Evolutionary conservation across 2,797 vertebrate species (phyloP), one percentile per base, ranked within the genome.

Genomic region (Darevskia nairensis): DNA sequence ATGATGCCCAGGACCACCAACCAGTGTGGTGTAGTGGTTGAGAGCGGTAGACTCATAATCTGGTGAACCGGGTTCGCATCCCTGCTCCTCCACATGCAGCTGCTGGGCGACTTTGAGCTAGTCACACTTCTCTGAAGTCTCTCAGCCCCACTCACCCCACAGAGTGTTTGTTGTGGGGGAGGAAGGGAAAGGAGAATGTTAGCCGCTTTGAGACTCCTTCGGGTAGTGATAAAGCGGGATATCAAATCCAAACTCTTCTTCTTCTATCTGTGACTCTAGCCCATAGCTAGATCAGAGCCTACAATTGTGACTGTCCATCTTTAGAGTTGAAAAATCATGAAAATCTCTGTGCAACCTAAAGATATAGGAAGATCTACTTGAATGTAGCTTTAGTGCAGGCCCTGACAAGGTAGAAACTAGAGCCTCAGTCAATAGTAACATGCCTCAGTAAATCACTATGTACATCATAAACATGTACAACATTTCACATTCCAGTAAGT

Each of bases 321-420:
- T 87, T 89, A 86, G 11, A 82, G 27, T 83, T 46, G 9, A 68
- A 88, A 10, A 27, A 19, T 80, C n/a, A 10, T 89, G 44, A 89
- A 64, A 76, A 88, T 68, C 23, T 69, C 46, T 19, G 81, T 25
- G 10, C 21, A 75, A 19, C 1, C 3, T 75, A 69, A 76, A 61
- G 3, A 41, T 19, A 81, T 25, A 35, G 59, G 64, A 68, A 66
- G 21, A 13, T 66, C 76, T 66, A 29, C 80, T 82, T 1, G 76
- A 68, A 92, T 32, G 84, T 55, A 82, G 89, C 80, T 0, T 86
- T 11, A 0, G 0, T 84, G 35, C 75, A 88, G 25, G 1, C 85
- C 93, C 91, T 92, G 41, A 80, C 69, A 66, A 66, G 90, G 69
- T 6, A n/a, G 0, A 64, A 89, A 92, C 84, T 76, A 2, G 80